A percentile compares a stretch with the other conserved stretches of the same genome.
phyloP scores from a whole-genome alignment of 2,797 vertebrate species.

The Enteromius viviparus region DNA sequence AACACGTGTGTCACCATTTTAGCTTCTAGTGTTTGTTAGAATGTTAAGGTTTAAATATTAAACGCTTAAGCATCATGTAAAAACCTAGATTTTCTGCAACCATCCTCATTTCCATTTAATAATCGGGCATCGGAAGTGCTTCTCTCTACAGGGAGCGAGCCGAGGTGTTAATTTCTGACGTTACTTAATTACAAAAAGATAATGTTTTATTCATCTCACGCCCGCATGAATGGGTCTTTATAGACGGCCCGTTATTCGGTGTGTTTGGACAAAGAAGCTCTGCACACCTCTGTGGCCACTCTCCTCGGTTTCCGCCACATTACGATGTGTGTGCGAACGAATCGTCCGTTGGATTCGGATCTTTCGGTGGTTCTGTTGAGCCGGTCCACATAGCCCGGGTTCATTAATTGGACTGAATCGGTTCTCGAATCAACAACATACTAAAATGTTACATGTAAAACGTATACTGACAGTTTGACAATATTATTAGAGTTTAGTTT shows the following conservation, averaged over 20 bases:
- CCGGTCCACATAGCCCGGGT: not conserved
- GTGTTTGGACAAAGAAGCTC: slow-evolving; percentile 59
- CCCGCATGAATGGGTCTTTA: slow-evolving; percentile 20
- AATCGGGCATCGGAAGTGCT: slow-evolving; percentile 7
- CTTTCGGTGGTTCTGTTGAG: not conserved
- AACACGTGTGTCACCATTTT: not conserved
- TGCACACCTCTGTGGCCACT: slow-evolving; percentile 25
- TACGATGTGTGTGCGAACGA: slow-evolving; percentile 22
- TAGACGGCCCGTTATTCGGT: slow-evolving; percentile 11
- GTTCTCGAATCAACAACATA: not conserved
- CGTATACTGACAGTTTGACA: not conserved
- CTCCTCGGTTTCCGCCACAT: slow-evolving; percentile 32
- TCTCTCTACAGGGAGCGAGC: not conserved
- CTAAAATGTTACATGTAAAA: not conserved
- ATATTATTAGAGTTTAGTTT: not conserved
- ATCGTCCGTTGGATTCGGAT: not conserved
- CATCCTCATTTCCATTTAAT: slow-evolving; percentile 5
- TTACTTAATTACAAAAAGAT: slow-evolving; percentile 9
- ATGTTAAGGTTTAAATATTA: not conserved
- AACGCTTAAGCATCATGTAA: not conserved
- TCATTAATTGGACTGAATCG: not conserved
- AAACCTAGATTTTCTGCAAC: not conserved
- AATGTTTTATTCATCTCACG: slow-evolving; percentile 26
- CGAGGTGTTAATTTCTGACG: slow-evolving; percentile 10
- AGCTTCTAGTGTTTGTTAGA: not conserved